These are phyloP conservation scores for Hartigia nigra DNA, from an alignment of 2,888 invertebrate species.

Conservation along the genomic window DNA sequence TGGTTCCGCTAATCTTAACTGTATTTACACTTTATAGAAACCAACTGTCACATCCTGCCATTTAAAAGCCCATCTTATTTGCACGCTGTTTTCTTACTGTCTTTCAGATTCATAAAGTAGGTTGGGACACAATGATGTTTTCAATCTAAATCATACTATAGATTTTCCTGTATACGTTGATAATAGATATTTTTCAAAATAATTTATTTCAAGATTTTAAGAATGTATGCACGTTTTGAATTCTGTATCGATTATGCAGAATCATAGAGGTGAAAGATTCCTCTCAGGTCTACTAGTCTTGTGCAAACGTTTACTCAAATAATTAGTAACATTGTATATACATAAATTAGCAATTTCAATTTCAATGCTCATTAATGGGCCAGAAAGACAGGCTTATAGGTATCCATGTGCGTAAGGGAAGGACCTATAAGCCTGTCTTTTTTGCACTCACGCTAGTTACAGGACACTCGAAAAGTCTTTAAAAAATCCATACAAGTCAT, in stretches of 20 bases:
- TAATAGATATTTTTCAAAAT: neutral
- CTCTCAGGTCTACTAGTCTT: neutral
- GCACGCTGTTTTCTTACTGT: neutral
- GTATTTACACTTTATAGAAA: neutral
- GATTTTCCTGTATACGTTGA: neutral
- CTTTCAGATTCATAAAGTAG: neutral
- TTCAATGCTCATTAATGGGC: neutral
- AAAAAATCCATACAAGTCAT: neutral
- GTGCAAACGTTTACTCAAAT: neutral
- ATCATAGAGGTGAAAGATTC: neutral
- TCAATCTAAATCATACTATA: neutral
- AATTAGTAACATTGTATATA: neutral
- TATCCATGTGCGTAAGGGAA: neutral
- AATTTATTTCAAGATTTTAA: neutral
- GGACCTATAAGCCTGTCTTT: too few relatives aligned
- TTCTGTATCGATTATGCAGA: neutral
- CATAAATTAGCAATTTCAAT: neutral
- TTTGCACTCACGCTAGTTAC: too few relatives aligned
- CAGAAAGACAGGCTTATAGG: neutral
- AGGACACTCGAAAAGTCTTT: too few relatives aligned
- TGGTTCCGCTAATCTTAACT: neutral
- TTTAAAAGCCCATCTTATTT: neutral
- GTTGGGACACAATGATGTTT: neutral
- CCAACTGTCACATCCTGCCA: neutral
- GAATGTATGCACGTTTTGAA: neutral